Percentiles rank a stretch among this genome's conserved stretches.
Conservation (phyloP, 2,113 vertebrate species). For the Alethe castanea region DNA sequence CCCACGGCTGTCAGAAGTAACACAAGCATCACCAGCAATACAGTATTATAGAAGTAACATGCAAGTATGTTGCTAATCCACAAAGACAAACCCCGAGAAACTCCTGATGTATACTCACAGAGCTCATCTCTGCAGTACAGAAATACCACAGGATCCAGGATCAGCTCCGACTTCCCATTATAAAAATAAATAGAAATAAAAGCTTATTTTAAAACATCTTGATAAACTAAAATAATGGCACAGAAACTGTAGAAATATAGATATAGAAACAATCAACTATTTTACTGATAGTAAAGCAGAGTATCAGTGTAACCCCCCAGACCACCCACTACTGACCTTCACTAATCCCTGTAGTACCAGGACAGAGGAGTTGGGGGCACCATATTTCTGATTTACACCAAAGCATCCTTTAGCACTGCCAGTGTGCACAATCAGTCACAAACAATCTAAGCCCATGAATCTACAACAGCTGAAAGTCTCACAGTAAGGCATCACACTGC, state of each 20-base stretch:
- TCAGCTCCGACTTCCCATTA: neutral
- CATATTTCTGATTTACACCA: neutral
- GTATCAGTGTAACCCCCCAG: neutral
- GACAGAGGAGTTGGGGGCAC: neutral
- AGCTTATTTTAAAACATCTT: neutral
- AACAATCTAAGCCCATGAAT: neutral
- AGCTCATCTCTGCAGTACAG: constrained; percentile 18
- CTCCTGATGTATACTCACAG: neutral
- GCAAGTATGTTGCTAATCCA: neutral
- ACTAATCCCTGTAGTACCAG: neutral
- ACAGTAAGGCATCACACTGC: neutral
- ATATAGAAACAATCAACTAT: neutral
- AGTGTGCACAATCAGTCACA: neutral
- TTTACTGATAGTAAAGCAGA: neutral
- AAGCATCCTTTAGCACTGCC: neutral
- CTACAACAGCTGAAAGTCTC: neutral
- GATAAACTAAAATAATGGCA: neutral
- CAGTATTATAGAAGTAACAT: neutral
- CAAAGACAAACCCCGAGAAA: neutral
- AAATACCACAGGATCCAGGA: constrained; percentile 11
- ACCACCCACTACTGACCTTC: neutral
- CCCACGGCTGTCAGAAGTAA: neutral
- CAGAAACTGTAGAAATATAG: neutral
- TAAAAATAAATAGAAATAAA: constrained; percentile 29
- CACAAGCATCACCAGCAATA: neutral